A percentile compares a stretch with the other conserved stretches of the same genome.
Conservation (phyloP, 2,888 invertebrate genomes). For the Coelinius sp. region DNA sequence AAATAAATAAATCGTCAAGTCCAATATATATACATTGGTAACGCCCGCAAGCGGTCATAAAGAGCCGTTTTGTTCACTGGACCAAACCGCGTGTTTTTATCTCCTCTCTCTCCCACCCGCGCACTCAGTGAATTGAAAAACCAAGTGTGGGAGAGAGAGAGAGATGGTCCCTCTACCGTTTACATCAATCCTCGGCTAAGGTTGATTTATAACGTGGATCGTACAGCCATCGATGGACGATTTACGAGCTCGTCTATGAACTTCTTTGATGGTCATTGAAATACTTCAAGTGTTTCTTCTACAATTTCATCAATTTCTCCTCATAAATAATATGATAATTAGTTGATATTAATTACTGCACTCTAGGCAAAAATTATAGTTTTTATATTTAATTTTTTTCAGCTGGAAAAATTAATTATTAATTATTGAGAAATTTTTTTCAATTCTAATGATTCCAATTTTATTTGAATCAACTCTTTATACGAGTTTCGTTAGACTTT, state of each 20-base stretch:
- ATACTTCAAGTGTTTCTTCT: not conserved
- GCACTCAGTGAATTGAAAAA: slow-evolving; percentile 1
- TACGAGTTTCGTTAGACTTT: not conserved
- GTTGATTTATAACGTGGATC: slow-evolving; percentile 18
- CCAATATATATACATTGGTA: slow-evolving; percentile 10
- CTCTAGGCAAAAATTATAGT: too few species aligned
- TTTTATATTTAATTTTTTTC: too few species aligned
- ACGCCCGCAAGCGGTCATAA: slow-evolving; percentile 31
- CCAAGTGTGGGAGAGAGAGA: not conserved
- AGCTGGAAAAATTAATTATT: too few species aligned
- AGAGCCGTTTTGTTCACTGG: slow-evolving; percentile 35
- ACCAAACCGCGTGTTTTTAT: slow-evolving; percentile 8
- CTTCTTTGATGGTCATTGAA: not conserved
- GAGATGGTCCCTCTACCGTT: slow-evolving; percentile 15
- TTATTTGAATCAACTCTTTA: not conserved
- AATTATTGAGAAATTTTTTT: not conserved
- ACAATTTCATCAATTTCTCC: not conserved
- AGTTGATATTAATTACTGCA: not conserved
- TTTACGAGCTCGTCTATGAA: slow-evolving; percentile 24
- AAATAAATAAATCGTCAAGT: slow-evolving; percentile 16
- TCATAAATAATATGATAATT: not conserved
- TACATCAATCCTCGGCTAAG: slow-evolving; percentile 6
- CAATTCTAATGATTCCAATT: not conserved
- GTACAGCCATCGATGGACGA: slow-evolving; percentile 11
- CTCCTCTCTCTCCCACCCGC: slow-evolving; percentile 23